phyloP scores from a whole-genome alignment of 2,113 vertebrate genomes.

The Cheilinus undulatus region DNA sequence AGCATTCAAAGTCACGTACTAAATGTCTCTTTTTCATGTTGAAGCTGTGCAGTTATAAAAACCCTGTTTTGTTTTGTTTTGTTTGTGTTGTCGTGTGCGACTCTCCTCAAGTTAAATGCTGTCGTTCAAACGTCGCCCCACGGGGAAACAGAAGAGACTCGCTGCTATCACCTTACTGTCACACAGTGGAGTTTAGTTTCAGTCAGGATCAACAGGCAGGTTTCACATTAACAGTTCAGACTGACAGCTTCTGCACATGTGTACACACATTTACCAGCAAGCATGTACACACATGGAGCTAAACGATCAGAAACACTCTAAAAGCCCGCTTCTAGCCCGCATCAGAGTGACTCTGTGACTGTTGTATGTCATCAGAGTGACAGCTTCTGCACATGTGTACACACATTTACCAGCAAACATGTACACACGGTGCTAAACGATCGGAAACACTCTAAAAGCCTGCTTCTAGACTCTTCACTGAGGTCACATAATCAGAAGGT shows the following conservation, averaged over 20 bases:
- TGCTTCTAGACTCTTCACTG: neutral
- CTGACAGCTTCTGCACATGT: neutral
- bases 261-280: neutral
- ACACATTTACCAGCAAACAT: neutral
- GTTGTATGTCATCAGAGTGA: too few species aligned
- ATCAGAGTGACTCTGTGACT: too few species aligned
- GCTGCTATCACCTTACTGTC: conserved; percentile 30
- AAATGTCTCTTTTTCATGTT: too few species aligned
- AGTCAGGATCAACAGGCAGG: conserved; percentile 5
- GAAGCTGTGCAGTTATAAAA: too few species aligned
- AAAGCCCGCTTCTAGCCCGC: too few species aligned
- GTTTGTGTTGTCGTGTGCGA: conserved; percentile 7
- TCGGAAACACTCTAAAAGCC: conserved; percentile 3
- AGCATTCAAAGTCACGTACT: too few species aligned
- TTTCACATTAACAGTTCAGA: conserved; percentile 13
- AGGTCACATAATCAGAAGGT: neutral
- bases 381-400: neutral
- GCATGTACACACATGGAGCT: neutral
- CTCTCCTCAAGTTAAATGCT: neutral
- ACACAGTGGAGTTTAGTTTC: conserved; percentile 34
- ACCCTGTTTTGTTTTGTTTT: too few species aligned
- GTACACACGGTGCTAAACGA: neutral
- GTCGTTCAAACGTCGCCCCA: conserved; percentile 20
- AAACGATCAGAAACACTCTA: conserved; percentile 17
- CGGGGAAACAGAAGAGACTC: conserved; percentile 47